These are phyloP conservation scores for Chelmon rostratus DNA, from an alignment of 2,797 vertebrate species.

Conservation along the genomic window DNA sequence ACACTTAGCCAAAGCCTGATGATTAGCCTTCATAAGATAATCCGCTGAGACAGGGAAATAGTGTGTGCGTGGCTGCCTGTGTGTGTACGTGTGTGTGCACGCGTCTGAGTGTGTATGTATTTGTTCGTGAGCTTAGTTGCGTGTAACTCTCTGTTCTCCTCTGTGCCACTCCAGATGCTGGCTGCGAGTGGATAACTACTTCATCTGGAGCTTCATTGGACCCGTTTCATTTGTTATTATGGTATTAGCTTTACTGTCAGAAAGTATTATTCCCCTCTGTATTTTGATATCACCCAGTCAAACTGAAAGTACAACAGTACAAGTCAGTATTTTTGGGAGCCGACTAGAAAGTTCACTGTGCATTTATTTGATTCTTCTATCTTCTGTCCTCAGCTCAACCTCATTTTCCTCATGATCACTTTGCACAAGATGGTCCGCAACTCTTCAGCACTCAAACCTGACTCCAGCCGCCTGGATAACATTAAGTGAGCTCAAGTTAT, in stretches of 20 bases:
- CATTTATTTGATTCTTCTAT: constrained; percentile 35
- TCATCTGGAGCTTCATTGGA: constrained; percentile 98
- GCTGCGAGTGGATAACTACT: constrained; percentile 96
- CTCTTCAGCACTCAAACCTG: constrained; percentile 93
- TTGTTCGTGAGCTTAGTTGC: constrained; percentile 50
- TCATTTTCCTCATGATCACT: constrained; percentile 95
- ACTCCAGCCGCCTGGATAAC: constrained; percentile 93
- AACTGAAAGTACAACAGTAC: constrained; percentile 38
- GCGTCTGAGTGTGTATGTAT: constrained; percentile 34
- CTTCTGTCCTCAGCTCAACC: constrained; percentile 88
- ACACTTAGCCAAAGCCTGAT: constrained; percentile 82
- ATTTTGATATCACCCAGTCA: constrained; percentile 45
- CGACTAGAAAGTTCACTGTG: background rate
- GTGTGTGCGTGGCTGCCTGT: constrained; percentile 51
- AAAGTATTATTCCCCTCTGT: constrained; percentile 42
- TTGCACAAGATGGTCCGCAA: constrained; percentile 96
- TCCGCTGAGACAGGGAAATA: constrained; percentile 78
- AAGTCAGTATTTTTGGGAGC: constrained; percentile 3
- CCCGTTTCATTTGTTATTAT: constrained; percentile 95
- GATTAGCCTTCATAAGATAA: constrained; percentile 83
- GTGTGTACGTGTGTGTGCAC: constrained; percentile 22
- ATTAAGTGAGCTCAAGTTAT: constrained; percentile 88
- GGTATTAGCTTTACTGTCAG: constrained; percentile 85
- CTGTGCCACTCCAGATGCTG: constrained; percentile 89
- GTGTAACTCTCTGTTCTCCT: constrained; percentile 61